A percentile compares a stretch with the other conserved stretches of the same genome.
phyloP scores from a whole-genome alignment of 2,888 invertebrate genomes.

The Eupithecia insigniata region DNA sequence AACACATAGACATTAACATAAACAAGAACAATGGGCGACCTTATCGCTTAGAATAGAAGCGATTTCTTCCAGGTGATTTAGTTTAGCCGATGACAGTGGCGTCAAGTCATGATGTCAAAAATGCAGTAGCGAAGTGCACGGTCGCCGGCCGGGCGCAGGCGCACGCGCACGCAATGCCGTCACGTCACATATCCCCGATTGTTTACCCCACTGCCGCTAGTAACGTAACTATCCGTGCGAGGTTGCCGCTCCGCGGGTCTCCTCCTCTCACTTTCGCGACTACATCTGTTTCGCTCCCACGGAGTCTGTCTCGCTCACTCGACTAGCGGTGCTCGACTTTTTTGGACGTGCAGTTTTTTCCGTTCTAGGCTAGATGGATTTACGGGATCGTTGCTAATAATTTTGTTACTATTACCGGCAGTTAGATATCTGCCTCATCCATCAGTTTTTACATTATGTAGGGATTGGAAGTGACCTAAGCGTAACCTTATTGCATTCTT shows the following conservation, averaged over 20 bases:
- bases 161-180: conserved; percentile 76
- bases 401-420: neutral
- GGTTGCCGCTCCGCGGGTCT: conserved; percentile 77
- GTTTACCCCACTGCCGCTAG: conserved; percentile 75
- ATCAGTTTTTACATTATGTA: neutral
- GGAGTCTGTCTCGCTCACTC: conserved; percentile 62
- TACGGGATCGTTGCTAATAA: conserved; percentile 53
- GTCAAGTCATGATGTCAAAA: conserved; percentile 63
- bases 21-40: no score
- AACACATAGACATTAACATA: no score
- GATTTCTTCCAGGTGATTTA: no score
- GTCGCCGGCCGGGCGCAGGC: conserved; percentile 63
- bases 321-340: conserved; percentile 82
- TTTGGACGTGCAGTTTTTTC: conserved; percentile 80
- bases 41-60: no score
- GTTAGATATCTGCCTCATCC: neutral
- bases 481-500: neutral
- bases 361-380: conserved; percentile 72
- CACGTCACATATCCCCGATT: conserved; percentile 75
- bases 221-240: conserved; percentile 77
- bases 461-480: neutral
- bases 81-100: conserved; percentile 49
- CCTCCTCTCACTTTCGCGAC: conserved; percentile 83
- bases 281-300: conserved; percentile 55
- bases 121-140: conserved; percentile 78